Evolutionary conservation across 2,797 vertebrate species (phyloP), one percentile per base, ranked within the genome.

Genomic region (Dipus sagitta): DNA sequence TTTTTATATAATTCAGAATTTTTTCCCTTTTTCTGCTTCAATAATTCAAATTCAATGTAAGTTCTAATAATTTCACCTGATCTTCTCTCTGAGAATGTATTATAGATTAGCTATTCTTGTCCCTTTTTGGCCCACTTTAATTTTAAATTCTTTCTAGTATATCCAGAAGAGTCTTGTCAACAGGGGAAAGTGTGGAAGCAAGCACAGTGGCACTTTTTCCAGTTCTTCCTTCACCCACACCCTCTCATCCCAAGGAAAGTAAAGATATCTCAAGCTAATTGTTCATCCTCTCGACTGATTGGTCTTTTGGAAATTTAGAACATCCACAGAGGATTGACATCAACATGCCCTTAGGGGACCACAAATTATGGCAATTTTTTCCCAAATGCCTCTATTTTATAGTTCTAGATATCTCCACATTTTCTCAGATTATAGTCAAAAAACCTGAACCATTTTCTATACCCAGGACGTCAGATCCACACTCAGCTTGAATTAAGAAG

Each of bases 361-460:
- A 42, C 2, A 60, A 14, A 28, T 42, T 60, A 72, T 60, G 3
- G 13, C 23, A 60, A 15, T 26, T 76, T 64, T 2, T 23, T 15
- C 9, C 5, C 21, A 80, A 38, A 60, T 84, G 76, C 58, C n/a
- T 47, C 8, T 60, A 11, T 68, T 85, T 81, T 34, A 65, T 26
- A 20, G n/a, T 71, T 64, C 75, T 72, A 81, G 17, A 80, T 6
- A 32, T 93, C 32, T 75, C 21, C 23, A 79, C 67, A 62, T 32
- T 75, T 90, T 28, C 9, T 89, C 58, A 64, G 13, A 88, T 81
- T 10, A 54, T 68, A n/a, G 9, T 91, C 68, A 93, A 72, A 88
- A 88, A 30, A 26, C 13, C 9, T 15, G 60, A 3, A 60, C 2
- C 23, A 52, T 58, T 74, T 58, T 65, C 32, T 68, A 58, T 75